phyloP scores from a whole-genome alignment of 37 sponge, comb jelly and placozoan species.

The Halichondria panicea region DNA sequence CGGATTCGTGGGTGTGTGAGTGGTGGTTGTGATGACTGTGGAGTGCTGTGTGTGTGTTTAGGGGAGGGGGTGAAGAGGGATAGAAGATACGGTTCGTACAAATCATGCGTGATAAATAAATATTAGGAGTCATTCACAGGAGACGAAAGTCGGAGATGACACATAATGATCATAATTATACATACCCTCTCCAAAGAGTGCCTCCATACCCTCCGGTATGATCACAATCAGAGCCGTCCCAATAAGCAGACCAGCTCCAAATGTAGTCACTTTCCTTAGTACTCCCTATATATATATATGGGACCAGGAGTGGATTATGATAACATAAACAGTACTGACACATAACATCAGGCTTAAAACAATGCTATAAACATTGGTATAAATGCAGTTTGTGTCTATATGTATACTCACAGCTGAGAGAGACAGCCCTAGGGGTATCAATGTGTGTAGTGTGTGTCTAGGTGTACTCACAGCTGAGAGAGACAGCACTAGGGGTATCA shows the following conservation, averaged over 20 bases:
- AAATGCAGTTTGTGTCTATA: too few species aligned
- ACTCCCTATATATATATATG: slow-evolving; percentile 48
- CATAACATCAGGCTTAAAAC: too few species aligned
- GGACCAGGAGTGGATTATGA: not conserved
- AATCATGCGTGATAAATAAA: not conserved
- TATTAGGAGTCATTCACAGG: too few species aligned
- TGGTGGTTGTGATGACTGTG: slow-evolving; percentile 3
- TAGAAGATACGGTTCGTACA: not conserved
- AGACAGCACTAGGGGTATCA: slow-evolving; percentile 82
- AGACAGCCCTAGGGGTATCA: not conserved
- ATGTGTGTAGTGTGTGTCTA: not conserved
- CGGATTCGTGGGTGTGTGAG: too few species aligned
- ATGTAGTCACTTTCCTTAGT: slow-evolving; percentile 73
- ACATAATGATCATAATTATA: too few species aligned
- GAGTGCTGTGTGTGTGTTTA: not conserved
- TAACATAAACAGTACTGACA: too few species aligned
- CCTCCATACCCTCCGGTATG: slow-evolving; percentile 96
- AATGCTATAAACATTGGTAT: too few species aligned
- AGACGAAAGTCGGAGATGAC: too few species aligned
- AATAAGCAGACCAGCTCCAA: slow-evolving; percentile 96
- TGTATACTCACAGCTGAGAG: not conserved
- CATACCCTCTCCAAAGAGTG: slow-evolving; percentile 51
- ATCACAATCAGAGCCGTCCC: slow-evolving; percentile 98
- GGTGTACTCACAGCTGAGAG: slow-evolving; percentile 80
- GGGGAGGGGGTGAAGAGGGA: not conserved